Evolutionary conservation across 2,113 vertebrate genomes (phyloP).

Genomic region (Hucho hucho): DNA sequence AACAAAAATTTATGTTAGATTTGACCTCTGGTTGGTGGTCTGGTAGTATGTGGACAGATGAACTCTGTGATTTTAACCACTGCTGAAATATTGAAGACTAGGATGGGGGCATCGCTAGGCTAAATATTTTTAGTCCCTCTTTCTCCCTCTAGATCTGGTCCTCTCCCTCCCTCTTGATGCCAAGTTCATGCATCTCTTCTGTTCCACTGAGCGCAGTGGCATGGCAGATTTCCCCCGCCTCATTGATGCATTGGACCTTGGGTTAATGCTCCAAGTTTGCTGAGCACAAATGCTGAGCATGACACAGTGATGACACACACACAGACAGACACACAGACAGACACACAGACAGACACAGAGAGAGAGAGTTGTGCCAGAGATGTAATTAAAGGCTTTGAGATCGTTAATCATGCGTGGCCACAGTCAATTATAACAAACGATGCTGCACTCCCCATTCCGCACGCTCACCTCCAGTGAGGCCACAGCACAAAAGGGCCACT

Average conservation of each 20-base stretch:
- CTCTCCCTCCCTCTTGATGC: constrained; percentile 47
- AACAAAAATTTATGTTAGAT: constrained; percentile 60
- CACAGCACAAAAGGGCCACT: constrained; percentile 36
- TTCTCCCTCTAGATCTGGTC: constrained; percentile 39
- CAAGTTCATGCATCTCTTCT: constrained; percentile 73
- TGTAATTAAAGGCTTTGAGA: constrained; percentile 68
- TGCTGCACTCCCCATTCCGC: constrained; percentile 30
- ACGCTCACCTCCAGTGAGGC: constrained; percentile 55
- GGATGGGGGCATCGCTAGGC: constrained; percentile 42
- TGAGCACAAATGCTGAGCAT: constrained; percentile 34
- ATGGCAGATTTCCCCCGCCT: constrained; percentile 65
- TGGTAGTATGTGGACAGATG: constrained; percentile 54
- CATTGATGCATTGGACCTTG: constrained; percentile 58
- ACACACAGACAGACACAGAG: constrained; percentile 14
- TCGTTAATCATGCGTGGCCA: constrained; percentile 62
- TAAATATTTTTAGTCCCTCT: constrained; percentile 65
- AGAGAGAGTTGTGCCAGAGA: constrained; percentile 30
- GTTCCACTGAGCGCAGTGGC: constrained; percentile 68
- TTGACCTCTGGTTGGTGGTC: constrained; percentile 69
- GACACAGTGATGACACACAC: background rate
- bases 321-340: constrained; percentile 7
- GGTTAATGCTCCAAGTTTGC: constrained; percentile 56
- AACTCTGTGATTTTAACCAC: constrained; percentile 48
- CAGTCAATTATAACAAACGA: constrained; percentile 62
- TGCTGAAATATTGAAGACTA: constrained; percentile 66